These are phyloP conservation scores for Goniozus legneri DNA, from an alignment of 1,140 invertebrate genomes.

Conservation along the genomic window DNA sequence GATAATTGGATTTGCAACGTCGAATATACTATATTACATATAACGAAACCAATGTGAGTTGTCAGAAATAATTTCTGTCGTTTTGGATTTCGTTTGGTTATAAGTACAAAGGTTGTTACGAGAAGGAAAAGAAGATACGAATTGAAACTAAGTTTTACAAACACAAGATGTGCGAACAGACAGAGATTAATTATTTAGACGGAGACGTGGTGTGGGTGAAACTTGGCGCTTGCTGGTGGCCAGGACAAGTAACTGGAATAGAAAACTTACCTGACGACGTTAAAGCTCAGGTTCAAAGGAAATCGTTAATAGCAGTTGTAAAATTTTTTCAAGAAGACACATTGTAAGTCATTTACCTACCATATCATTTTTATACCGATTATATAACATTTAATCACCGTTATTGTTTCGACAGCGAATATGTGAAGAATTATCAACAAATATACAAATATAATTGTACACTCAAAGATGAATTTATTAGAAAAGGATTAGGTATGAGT, in stretches of 20 bases:
- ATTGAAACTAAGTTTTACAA: too few relatives aligned
- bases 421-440: conserved; percentile 66
- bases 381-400: conserved; percentile 9
- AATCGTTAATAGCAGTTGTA: conserved; percentile 70
- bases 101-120: too few relatives aligned
- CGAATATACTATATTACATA: too few relatives aligned
- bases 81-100: too few relatives aligned
- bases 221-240: conserved; percentile 73
- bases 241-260: conserved; percentile 67
- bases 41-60: too few relatives aligned
- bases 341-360: conserved; percentile 61
- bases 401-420: conserved; percentile 61
- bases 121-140: too few relatives aligned
- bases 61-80: too few relatives aligned
- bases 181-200: conserved; percentile 61
- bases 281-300: conserved; percentile 59
- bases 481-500: conserved; percentile 72
- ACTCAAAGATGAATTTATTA: conserved; percentile 75
- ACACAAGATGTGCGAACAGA: conserved; percentile 66
- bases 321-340: conserved; percentile 79
- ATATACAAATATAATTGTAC: conserved; percentile 75
- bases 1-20: too few relatives aligned
- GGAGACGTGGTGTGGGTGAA: conserved; percentile 82
- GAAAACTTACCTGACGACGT: conserved; percentile 63
- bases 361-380: conserved; percentile 6